phyloP scores from a whole-genome alignment of 2,797 vertebrate species.

The Catostomus latipinnis region DNA sequence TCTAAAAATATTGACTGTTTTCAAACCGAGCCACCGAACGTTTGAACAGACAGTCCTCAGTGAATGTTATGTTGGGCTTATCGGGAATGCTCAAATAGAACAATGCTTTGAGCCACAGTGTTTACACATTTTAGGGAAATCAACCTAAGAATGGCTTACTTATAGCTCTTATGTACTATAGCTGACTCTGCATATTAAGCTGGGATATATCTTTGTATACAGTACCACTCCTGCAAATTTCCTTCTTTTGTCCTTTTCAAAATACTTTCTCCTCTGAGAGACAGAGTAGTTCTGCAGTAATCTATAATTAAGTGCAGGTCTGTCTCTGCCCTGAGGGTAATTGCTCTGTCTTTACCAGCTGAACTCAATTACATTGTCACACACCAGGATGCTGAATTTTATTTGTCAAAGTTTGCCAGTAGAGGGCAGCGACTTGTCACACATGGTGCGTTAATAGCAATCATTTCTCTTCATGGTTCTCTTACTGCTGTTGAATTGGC shows the following conservation, averaged over 20 bases:
- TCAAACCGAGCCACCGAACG: no score
- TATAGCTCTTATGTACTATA: no score
- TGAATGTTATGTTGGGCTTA: no score
- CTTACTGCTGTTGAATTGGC: slow-evolving; percentile 14
- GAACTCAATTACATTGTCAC: slow-evolving; percentile 69
- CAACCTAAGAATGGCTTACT: no score
- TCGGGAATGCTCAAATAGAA: no score
- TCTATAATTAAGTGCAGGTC: slow-evolving; percentile 69
- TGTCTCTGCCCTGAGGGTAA: slow-evolving; percentile 63
- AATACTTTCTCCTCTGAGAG: not conserved
- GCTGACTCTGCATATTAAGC: no score
- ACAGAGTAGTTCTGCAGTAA: slow-evolving; percentile 53
- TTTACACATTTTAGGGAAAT: no score
- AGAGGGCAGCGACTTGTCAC: slow-evolving; percentile 76
- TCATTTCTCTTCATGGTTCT: slow-evolving; percentile 14
- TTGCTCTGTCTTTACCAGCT: slow-evolving; percentile 67
- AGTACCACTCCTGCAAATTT: not conserved
- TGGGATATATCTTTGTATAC: not conserved
- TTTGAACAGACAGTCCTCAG: no score
- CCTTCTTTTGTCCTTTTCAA: slow-evolving; percentile 15
- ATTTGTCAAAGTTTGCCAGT: slow-evolving; percentile 64
- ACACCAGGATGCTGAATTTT: not conserved
- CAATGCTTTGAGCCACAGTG: no score
- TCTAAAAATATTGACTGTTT: no score
- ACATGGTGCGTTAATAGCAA: slow-evolving; percentile 47